Evolutionary conservation across 1,140 invertebrate genomes (phyloP), one percentile per base, ranked within the genome.

Genomic region (Elymnias hypermnestra): DNA sequence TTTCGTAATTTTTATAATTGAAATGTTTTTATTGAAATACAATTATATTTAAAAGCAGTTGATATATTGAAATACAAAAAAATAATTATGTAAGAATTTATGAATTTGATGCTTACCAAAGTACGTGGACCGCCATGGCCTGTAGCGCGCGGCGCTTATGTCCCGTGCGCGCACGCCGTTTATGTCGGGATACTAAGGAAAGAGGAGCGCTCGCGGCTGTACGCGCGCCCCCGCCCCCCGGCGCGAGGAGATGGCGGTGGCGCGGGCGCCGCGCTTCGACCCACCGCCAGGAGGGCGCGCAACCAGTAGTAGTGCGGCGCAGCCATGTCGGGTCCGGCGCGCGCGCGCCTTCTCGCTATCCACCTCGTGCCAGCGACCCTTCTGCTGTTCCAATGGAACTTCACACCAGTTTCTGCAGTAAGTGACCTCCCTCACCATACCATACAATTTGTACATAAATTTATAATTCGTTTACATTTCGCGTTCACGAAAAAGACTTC

Each of bases 151-250:
- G 72, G 71, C 77, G 79, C 74, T 54, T 56, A 60, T 63, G 55
- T 76, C 82, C 77, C 77, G 77, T 76, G 75, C 79, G 70, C 73
- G 75, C 78, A 73, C 77, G 72, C 86, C 72, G 81, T 79, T 72
- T 64, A 67, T 67, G 76, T 72, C 76, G 68, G 78, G 78, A 78
- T 75, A 83, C 79, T 83, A 78, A 73, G 72, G 74, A 76, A 62
- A 52, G 72, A 72, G 70, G 65, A 75, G 64, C 43, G 67, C 47
- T 71, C 71, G 69, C 62, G 57, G 68, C 69, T 60, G 67, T 31
- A 58, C 40, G 33, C 71, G 69, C 71, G 68, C 69, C 74, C 64
- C 67, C 57, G 53, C 69, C 69, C 60, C 61, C 44, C 59, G 31
- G 45, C 50, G 45, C 35, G 57, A 42, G 44, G 51, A 55, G 38